A percentile compares a stretch with the other conserved stretches of the same genome.
phyloP scores from a whole-genome alignment of 2,113 vertebrate genomes.

The Pluvianellus socialis region DNA sequence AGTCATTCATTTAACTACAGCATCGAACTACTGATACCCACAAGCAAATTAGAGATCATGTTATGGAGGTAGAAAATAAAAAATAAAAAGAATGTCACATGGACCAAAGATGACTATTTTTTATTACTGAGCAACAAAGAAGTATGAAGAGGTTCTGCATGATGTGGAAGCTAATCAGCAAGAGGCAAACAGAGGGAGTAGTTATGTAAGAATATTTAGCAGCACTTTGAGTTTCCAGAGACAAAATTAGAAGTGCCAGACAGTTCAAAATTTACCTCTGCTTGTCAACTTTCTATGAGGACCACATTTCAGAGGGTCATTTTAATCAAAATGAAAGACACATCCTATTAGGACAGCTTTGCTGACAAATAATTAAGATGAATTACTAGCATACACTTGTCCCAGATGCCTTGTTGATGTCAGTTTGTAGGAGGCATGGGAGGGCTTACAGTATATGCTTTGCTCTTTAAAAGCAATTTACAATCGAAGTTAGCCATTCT shows the following conservation, averaged over 20 bases:
- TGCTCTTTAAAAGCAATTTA: conserved; percentile 74
- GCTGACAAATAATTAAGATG: conserved; percentile 80
- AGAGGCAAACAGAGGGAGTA: neutral
- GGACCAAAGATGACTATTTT: neutral
- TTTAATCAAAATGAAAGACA: conserved; percentile 78
- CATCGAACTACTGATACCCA: conserved; percentile 9
- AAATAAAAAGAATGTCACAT: neutral
- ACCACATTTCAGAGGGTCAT: conserved; percentile 65
- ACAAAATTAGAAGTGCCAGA: conserved; percentile 61
- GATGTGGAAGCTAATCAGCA: neutral
- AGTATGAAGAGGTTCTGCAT: neutral
- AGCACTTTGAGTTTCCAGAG: conserved; percentile 14
- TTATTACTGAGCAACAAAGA: neutral
- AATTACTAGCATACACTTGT: conserved; percentile 63
- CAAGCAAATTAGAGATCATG: neutral
- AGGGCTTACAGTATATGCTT: conserved; percentile 51
- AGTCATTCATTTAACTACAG: conserved; percentile 8
- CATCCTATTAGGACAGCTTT: conserved; percentile 72
- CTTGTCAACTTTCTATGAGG: conserved; percentile 59
- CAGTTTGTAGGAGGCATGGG: conserved; percentile 44
- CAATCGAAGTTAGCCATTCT: conserved; percentile 57
- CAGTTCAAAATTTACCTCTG: conserved; percentile 46
- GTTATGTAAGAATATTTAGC: neutral
- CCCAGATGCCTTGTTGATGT: conserved; percentile 64
- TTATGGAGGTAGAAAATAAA: neutral